Evolutionary conservation across 2,797 vertebrate species (phyloP), one percentile per base, ranked within the genome.

Genomic region (Betta splendens): DNA sequence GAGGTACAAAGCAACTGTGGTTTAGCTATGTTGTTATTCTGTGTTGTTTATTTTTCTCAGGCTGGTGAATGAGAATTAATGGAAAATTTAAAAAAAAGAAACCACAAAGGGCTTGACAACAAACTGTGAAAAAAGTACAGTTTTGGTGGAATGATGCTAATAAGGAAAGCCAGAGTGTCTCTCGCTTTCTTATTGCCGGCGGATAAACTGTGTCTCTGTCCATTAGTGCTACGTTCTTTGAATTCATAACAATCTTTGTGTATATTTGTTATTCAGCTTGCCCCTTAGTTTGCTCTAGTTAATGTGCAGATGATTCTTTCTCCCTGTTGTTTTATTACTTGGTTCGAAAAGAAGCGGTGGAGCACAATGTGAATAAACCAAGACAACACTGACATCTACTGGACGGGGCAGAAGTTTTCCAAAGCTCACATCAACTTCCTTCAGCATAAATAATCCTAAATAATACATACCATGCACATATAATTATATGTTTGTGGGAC

Each of bases 301-400:
- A 12, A 47, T 2, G 40, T 32, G 2, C n/a, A 25, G 2, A 51
- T 44, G n/a, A 15, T 22, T 51, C 36, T n/a, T 28, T 48, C 7
- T 8, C 35, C 50, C 2, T 3, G 11, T 25, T 11, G 8, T 47
- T 36, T 33, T 44, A 23, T 2, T 18, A 16, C 35, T 28, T 35
- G 39, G 7, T 29, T 9, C 20, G n/a, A 17, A 18, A 39, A 31
- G 0, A 33, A 23, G 5, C 37, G n/a, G n/a, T 33, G 13, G 16
- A n/a, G 3, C 23, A 23, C 1, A 9, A 50, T 10, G 12, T 17
- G 53, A 62, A 71, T 66, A 3, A 43, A 47, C 1, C 9, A 42
- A 48, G 55, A 37, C 12, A 54, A 48, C n/a, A 71, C 52, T 68
- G 76, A 73, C 64, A 77, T 56, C 80, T 81, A 51, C 72, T 85